phyloP scores from a whole-genome alignment of 2,888 invertebrate species.

The Osedax fenrisi region DNA sequence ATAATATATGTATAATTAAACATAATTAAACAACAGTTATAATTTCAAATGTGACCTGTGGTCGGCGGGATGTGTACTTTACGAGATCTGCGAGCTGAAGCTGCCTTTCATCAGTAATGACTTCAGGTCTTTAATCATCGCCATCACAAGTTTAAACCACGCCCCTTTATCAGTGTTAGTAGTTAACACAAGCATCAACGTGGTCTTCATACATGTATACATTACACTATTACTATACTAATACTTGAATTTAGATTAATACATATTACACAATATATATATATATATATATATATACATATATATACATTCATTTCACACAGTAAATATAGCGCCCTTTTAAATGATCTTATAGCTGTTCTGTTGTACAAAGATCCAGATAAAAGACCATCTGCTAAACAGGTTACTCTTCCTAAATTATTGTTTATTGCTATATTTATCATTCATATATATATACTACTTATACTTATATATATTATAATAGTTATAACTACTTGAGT shows the following conservation, averaged over 20 bases:
- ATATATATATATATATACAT: neutral
- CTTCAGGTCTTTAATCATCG: neutral
- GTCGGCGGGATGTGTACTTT: neutral
- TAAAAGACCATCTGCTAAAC: neutral
- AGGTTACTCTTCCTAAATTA: no score
- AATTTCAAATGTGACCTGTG: neutral
- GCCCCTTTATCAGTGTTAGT: no score
- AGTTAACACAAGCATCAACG: no score
- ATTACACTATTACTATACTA: neutral
- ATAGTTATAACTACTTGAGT: no score
- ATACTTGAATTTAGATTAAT: neutral
- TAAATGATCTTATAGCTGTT: neutral
- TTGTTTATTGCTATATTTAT: no score
- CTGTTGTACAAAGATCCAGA: neutral
- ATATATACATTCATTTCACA: neutral
- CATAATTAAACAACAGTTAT: neutral
- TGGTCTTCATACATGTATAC: no score
- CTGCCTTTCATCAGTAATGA: neutral
- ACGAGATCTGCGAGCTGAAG: neutral
- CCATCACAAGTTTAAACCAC: neutral
- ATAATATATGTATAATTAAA: neutral
- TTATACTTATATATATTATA: no score
- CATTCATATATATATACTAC: no score
- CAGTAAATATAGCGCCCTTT: neutral
- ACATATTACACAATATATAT: neutral